Percentiles rank a stretch among this genome's conserved stretches.
phyloP scores from a whole-genome alignment of 1,140 invertebrate species.

The Drosophila elegans region DNA sequence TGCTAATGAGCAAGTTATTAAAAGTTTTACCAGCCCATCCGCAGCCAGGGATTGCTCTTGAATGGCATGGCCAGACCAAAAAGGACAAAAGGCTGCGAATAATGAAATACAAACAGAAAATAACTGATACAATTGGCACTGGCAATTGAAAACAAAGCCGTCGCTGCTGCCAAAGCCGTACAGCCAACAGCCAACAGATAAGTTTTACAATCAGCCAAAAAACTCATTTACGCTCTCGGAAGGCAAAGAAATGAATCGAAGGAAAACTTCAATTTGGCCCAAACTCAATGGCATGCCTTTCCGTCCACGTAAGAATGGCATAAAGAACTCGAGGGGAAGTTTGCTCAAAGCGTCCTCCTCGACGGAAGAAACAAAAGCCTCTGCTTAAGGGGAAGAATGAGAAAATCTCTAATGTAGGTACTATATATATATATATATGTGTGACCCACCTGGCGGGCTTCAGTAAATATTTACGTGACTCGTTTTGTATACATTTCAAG shows the following conservation, averaged over 20 bases:
- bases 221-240: conserved; percentile 66
- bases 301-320: conserved; percentile 42
- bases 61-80: neutral
- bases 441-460: neutral
- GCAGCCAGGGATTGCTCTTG: neutral
- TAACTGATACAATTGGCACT: conserved; percentile 51
- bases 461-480: neutral
- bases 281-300: conserved; percentile 37
- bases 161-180: conserved; percentile 24
- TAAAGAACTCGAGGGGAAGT: conserved; percentile 40
- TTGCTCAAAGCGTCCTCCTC: conserved; percentile 31
- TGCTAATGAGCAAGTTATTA: conserved; percentile 82
- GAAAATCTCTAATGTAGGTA: conserved; percentile 35
- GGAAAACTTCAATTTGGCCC: conserved; percentile 61
- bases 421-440: no score
- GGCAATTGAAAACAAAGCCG: conserved; percentile 70
- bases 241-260: conserved; percentile 37
- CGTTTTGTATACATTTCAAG: neutral
- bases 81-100: conserved; percentile 61
- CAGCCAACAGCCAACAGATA: conserved; percentile 40
- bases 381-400: conserved; percentile 4
- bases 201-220: conserved; percentile 54
- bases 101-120: conserved; percentile 59
- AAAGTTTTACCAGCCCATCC: conserved; percentile 48
- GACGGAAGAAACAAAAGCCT: conserved; percentile 44